These are phyloP conservation scores for Neolamprologus kungweensis DNA, from an alignment of 2,113 vertebrate genomes.

Conservation along the genomic window DNA sequence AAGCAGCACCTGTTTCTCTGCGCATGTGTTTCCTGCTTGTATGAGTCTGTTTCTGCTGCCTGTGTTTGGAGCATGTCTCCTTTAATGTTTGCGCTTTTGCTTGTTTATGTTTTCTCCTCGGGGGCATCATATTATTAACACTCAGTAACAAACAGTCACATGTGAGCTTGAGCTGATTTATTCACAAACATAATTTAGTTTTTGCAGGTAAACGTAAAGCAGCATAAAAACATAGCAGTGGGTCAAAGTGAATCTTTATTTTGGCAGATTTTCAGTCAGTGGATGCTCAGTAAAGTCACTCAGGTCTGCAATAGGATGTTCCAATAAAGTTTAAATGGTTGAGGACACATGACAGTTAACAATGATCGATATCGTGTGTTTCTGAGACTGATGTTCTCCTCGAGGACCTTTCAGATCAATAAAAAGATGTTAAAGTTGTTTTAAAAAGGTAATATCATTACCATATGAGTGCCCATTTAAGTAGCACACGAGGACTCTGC, in stretches of 20 bases:
- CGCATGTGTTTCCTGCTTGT: not conserved
- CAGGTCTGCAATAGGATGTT: rapidly evolving
- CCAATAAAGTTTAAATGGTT: not conserved
- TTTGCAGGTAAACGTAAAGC: not conserved
- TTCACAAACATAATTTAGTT: not conserved
- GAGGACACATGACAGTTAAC: not conserved
- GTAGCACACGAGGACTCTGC: not conserved
- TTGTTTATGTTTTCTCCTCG: not conserved
- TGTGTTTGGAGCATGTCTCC: not conserved
- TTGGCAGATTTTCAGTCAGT: rapidly evolving
- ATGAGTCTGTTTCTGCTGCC: not conserved
- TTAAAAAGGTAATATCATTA: not conserved
- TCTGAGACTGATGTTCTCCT: not conserved
- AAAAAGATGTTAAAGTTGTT: not conserved
- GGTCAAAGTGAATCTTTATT: not conserved
- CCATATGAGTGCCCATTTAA: not conserved
- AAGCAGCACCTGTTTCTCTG: not conserved
- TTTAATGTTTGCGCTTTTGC: not conserved
- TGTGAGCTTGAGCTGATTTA: not conserved
- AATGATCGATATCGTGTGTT: rapidly evolving
- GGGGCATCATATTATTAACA: not conserved
- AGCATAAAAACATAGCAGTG: not conserved
- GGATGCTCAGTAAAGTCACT: not conserved
- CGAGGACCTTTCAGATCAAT: not conserved
- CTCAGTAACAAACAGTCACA: not conserved